phyloP scores from a whole-genome alignment of 1,140 invertebrate species.

The Drosophila varians region DNA sequence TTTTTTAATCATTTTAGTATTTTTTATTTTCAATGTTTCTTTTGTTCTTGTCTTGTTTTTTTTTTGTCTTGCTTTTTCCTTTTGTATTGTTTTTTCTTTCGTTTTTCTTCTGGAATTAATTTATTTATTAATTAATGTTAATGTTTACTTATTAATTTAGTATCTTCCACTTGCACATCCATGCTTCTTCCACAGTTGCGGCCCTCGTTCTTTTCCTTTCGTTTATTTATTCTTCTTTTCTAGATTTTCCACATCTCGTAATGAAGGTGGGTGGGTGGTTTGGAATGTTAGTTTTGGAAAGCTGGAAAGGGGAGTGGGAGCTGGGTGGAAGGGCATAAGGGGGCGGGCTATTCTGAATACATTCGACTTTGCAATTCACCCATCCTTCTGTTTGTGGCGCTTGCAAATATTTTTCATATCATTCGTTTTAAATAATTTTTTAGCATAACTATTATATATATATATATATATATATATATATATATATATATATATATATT shows the following conservation, averaged over 20 bases:
- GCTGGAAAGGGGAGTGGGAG: constrained; percentile 3
- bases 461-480: constrained; percentile 35
- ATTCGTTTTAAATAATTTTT: constrained; percentile 63
- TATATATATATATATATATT: constrained; percentile 26
- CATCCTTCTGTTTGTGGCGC: constrained; percentile 11
- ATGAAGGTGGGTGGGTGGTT: neutral
- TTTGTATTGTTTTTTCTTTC: constrained; percentile 14
- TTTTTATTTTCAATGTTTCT: constrained; percentile 51
- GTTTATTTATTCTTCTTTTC: neutral
- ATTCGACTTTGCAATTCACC: neutral
- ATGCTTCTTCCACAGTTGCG: neutral
- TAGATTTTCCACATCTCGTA: neutral
- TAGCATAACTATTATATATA: constrained; percentile 75
- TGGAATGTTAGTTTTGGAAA: neutral
- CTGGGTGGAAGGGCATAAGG: neutral
- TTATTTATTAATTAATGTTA: constrained; percentile 47
- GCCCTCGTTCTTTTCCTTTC: constrained; percentile 2
- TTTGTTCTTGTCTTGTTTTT: constrained; percentile 25
- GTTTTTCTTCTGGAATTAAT: constrained; percentile 35
- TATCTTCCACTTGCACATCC: constrained; percentile 32
- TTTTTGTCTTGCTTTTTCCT: constrained; percentile 17
- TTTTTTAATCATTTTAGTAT: constrained; percentile 40
- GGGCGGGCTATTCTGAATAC: constrained; percentile 19
- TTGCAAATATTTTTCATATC: constrained; percentile 29
- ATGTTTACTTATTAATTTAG: constrained; percentile 50